phyloP scores from a whole-genome alignment of 2,888 invertebrate genomes.

The Apantesis nais region DNA sequence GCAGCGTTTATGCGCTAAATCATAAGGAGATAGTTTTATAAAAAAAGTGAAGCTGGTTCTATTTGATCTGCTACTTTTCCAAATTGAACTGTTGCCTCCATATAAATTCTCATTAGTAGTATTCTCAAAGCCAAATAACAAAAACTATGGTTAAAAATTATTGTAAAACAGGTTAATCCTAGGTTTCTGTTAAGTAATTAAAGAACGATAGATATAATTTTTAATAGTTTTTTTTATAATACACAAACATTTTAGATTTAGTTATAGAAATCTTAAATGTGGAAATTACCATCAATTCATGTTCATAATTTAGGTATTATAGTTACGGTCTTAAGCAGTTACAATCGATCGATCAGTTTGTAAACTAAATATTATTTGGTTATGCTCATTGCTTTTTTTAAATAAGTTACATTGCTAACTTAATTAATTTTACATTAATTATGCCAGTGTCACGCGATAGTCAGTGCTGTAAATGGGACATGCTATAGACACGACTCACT shows the following conservation, averaged over 20 bases:
- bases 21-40: not conserved
- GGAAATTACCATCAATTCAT: too few relatives aligned
- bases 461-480: slow-evolving; percentile 5
- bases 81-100: not conserved
- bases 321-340: not conserved
- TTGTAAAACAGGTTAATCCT: not conserved
- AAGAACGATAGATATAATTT: not conserved
- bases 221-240: too few relatives aligned
- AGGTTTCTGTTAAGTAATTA: not conserved
- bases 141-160: not conserved
- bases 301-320: too few relatives aligned
- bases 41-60: not conserved
- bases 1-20: not conserved
- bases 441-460: not conserved
- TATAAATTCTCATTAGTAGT: not conserved
- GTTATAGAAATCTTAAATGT: too few relatives aligned
- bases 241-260: too few relatives aligned
- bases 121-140: not conserved
- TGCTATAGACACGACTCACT: slow-evolving; percentile 17
- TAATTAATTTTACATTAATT: not conserved
- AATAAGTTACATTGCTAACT: not conserved
- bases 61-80: not conserved
- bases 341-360: not conserved
- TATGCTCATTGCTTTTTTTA: not conserved
- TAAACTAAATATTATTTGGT: not conserved